Percentiles rank a stretch among this genome's conserved stretches.
Evolutionary conservation across 1,140 invertebrate species (phyloP).

Genomic region (Drosophila sucinea): DNA sequence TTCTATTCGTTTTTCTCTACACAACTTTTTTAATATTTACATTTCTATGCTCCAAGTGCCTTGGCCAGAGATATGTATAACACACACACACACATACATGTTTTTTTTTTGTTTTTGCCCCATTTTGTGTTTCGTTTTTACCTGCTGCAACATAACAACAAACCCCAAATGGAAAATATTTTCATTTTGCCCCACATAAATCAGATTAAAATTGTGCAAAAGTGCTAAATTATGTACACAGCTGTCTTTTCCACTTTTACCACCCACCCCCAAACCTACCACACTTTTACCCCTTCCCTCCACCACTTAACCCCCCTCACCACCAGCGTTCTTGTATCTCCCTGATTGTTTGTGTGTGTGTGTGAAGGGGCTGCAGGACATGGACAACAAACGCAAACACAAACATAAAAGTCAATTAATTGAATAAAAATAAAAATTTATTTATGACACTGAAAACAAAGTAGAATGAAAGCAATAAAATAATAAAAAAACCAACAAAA

Average conservation of each 20-base stretch:
- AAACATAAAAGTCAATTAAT: conserved; percentile 70
- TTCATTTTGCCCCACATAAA: conserved; percentile 23
- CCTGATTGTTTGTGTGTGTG: conserved; percentile 6
- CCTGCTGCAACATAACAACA: conserved; percentile 9
- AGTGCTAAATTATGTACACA: conserved; percentile 25
- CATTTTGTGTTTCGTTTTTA: conserved; percentile 5
- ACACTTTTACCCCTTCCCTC: conserved; percentile 8
- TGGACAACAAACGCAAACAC: conserved; percentile 44
- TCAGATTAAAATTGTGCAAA: conserved; percentile 23
- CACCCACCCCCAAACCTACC: conserved; percentile 22
- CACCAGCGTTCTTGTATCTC: background rate
- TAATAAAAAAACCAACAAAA: conserved; percentile 19
- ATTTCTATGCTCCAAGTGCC: background rate
- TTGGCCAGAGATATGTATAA: background rate
- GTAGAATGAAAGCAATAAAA: conserved; percentile 16
- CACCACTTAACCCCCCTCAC: background rate
- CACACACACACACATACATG: background rate
- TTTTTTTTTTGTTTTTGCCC: background rate
- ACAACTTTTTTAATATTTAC: conserved; percentile 3
- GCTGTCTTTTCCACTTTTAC: conserved; percentile 14
- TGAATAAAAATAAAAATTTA: conserved; percentile 63
- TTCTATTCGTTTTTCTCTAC: too few species aligned
- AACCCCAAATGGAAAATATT: conserved; percentile 21
- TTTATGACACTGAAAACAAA: conserved; percentile 31
- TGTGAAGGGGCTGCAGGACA: conserved; percentile 10